phyloP scores from a whole-genome alignment of 2,888 invertebrate genomes.

The Sclerodermus sp. region DNA sequence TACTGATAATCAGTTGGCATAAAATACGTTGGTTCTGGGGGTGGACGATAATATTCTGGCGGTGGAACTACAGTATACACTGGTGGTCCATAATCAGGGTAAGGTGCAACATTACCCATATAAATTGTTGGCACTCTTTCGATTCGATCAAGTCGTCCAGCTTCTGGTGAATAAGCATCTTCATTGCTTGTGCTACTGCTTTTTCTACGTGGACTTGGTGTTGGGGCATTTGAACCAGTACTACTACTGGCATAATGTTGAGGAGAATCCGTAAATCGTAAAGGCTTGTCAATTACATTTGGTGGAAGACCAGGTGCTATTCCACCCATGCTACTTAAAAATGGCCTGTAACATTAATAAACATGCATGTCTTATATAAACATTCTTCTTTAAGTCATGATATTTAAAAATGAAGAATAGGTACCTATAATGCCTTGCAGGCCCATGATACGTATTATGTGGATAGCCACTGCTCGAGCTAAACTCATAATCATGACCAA shows the following conservation, averaged over 20 bases:
- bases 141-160: constrained; percentile 37
- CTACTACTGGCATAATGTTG: constrained; percentile 67
- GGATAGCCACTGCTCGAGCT: constrained; percentile 66
- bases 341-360: constrained; percentile 38
- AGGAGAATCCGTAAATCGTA: constrained; percentile 76
- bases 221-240: constrained; percentile 62
- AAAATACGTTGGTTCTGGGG: constrained; percentile 45
- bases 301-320: constrained; percentile 47
- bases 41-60: constrained; percentile 44
- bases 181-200: constrained; percentile 70
- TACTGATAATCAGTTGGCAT: constrained; percentile 49
- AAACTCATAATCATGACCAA: constrained; percentile 64
- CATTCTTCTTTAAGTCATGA: not conserved
- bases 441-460: constrained; percentile 91
- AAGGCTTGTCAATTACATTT: constrained; percentile 60
- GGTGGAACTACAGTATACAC: constrained; percentile 42
- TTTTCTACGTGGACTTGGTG: constrained; percentile 73
- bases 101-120: constrained; percentile 42
- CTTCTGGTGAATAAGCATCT: constrained; percentile 61
- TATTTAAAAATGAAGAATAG: not conserved
- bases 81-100: constrained; percentile 50
- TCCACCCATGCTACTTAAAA: constrained; percentile 52
- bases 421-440: constrained; percentile 71
- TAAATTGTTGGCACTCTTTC: constrained; percentile 51
- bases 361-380: not conserved